These are phyloP conservation scores for Drosophila imparisetae DNA, from an alignment of 2,888 invertebrate genomes.

Conservation along the genomic window DNA sequence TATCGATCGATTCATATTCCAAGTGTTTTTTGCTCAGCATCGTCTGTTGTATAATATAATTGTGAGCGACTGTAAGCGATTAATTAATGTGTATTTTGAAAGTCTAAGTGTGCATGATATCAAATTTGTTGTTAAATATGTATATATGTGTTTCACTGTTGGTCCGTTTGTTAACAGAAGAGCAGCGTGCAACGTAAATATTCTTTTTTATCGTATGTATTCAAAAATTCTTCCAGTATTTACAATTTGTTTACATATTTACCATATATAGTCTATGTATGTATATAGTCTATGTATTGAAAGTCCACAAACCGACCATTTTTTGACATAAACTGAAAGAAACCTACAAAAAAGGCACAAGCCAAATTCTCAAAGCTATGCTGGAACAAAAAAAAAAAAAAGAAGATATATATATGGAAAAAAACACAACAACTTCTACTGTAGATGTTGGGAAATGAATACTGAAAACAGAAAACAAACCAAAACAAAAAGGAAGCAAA, in stretches of 20 bases:
- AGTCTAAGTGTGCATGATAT: conserved; percentile 38
- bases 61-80: conserved; percentile 21
- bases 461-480: conserved; percentile 19
- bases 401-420: conserved; percentile 4
- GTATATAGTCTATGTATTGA: conserved; percentile 59
- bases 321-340: conserved; percentile 10
- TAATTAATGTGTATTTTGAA: conserved; percentile 8
- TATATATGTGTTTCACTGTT: conserved; percentile 39
- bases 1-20: conserved; percentile 24
- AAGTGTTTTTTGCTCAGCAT: conserved; percentile 38
- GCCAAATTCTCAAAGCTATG: conserved; percentile 26
- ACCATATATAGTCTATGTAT: conserved; percentile 63
- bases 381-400: conserved; percentile 12
- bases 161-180: conserved; percentile 10
- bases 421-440: conserved; percentile 70
- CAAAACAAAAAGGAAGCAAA: conserved; percentile 27
- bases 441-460: conserved; percentile 49
- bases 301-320: conserved; percentile 17
- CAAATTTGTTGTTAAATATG: conserved; percentile 61
- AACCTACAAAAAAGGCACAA: conserved; percentile 22
- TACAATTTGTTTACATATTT: conserved; percentile 65
- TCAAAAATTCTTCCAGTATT: conserved; percentile 56
- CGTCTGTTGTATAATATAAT: conserved; percentile 13
- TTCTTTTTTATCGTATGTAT: conserved; percentile 27
- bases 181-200: conserved; percentile 3